These are phyloP conservation scores for Pseudococcus jackbeardsleyi DNA, from an alignment of 2,888 invertebrate genomes.

Conservation along the genomic window DNA sequence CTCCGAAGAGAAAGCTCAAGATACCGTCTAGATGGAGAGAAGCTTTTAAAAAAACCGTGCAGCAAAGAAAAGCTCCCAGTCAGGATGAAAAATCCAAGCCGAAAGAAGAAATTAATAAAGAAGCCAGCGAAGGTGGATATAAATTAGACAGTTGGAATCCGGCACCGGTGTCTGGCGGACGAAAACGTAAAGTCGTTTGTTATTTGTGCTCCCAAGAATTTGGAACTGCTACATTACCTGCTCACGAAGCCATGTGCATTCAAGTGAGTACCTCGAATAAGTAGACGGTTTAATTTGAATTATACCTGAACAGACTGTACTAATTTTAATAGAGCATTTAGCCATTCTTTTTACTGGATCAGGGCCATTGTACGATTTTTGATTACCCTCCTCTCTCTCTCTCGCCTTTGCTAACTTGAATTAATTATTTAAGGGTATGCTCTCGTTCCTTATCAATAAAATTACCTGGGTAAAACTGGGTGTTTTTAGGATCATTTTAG, in stretches of 20 bases:
- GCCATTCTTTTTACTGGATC: not conserved
- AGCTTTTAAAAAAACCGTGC: slow-evolving; percentile 45
- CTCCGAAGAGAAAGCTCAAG: slow-evolving; percentile 22
- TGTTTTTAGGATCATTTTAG: no score
- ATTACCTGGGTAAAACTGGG: no score
- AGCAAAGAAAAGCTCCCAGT: not conserved
- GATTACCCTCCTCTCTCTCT: no score
- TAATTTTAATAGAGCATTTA: not conserved
- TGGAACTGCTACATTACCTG: slow-evolving; percentile 76
- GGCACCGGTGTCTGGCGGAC: slow-evolving; percentile 65
- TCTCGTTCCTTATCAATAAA: no score
- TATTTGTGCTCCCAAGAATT: slow-evolving; percentile 79
- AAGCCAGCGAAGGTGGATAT: slow-evolving; percentile 17
- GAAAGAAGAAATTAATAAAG: slow-evolving; percentile 8
- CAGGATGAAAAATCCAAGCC: slow-evolving; percentile 12
- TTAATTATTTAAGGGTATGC: no score
- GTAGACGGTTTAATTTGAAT: not conserved
- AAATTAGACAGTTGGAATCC: slow-evolving; percentile 58
- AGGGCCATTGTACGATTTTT: not conserved
- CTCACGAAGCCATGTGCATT: slow-evolving; percentile 79
- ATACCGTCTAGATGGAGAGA: slow-evolving; percentile 51
- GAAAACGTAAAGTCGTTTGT: slow-evolving; percentile 71
- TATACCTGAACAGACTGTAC: no score
- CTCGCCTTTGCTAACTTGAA: no score
- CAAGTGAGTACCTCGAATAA: slow-evolving; percentile 71